Percentiles rank a stretch among this genome's conserved stretches.
Evolutionary conservation across 2,113 vertebrate species (phyloP).

Genomic region (Empidonax alnorum): DNA sequence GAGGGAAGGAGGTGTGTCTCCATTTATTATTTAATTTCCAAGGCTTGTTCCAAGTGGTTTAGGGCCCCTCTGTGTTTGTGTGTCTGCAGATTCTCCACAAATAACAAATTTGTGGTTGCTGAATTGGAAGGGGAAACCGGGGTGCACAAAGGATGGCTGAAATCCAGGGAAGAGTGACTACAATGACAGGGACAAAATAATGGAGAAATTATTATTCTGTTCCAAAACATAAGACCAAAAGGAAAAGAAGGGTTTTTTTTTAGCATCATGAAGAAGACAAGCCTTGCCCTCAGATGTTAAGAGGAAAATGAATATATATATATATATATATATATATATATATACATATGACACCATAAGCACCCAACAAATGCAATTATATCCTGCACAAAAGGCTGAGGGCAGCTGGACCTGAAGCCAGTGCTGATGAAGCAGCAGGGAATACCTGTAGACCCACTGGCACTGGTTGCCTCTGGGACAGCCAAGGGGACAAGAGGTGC

Average conservation of each 20-base stretch:
- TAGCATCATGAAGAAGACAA: background rate
- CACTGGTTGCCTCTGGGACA: no score
- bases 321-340: no score
- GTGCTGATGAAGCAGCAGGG: background rate
- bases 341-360: no score
- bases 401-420: background rate
- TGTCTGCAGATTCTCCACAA: background rate
- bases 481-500: background rate
- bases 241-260: background rate
- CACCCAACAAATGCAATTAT: background rate
- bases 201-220: background rate
- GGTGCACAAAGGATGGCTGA: background rate
- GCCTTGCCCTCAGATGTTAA: background rate
- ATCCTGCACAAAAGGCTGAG: background rate
- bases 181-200: background rate
- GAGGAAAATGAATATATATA: background rate
- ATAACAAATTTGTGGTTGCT: background rate
- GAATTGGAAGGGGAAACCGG: background rate
- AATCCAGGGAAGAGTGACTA: background rate
- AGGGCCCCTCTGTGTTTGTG: background rate
- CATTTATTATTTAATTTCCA: constrained; percentile 23
- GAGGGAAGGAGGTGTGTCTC: background rate
- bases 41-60: background rate
- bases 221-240: background rate
- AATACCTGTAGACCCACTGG: accelerated